Conservation (phyloP, 2,113 vertebrate species). For the Pituophis catenifer region DNA sequence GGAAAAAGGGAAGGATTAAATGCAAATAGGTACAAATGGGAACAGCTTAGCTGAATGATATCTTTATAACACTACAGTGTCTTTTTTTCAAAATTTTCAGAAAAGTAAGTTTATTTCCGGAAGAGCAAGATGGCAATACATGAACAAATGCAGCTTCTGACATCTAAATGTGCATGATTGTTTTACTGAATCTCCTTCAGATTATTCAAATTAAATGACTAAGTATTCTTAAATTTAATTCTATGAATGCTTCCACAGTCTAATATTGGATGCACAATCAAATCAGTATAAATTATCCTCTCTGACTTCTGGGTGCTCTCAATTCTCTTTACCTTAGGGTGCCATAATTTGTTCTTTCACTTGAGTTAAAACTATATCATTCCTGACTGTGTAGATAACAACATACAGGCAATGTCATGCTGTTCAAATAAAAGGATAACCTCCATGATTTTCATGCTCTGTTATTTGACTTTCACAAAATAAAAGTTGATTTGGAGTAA, state of each 20-base stretch:
- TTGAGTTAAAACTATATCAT: slow-evolving; percentile 39
- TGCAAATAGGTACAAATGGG: neutral
- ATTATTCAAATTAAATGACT: slow-evolving; percentile 25
- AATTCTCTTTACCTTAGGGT: slow-evolving; percentile 49
- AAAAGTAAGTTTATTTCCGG: neutral
- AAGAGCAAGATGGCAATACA: neutral
- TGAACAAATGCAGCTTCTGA: neutral
- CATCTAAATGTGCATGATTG: neutral
- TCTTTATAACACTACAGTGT: neutral
- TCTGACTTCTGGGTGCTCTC: slow-evolving; percentile 17
- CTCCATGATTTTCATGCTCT: slow-evolving; percentile 31
- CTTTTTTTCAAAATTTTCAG: neutral
- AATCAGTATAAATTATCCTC: slow-evolving; percentile 39
- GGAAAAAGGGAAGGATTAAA: no score
- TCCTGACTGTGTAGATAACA: slow-evolving; percentile 53
- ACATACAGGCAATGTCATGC: slow-evolving; percentile 18
- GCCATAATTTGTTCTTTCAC: slow-evolving; percentile 44
- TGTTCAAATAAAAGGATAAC: slow-evolving; percentile 50
- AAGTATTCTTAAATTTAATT: slow-evolving; percentile 17
- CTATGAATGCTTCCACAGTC: slow-evolving; percentile 12
- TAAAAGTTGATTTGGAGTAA: slow-evolving; percentile 32
- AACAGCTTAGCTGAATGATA: neutral
- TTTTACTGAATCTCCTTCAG: slow-evolving; percentile 4
- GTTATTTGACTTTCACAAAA: slow-evolving; percentile 40
- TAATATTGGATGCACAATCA: slow-evolving; percentile 43